Percentiles rank a stretch among this genome's conserved stretches.
Evolutionary conservation across 2,113 vertebrate species (phyloP).

Genomic region (Sapayoa aenigma): DNA sequence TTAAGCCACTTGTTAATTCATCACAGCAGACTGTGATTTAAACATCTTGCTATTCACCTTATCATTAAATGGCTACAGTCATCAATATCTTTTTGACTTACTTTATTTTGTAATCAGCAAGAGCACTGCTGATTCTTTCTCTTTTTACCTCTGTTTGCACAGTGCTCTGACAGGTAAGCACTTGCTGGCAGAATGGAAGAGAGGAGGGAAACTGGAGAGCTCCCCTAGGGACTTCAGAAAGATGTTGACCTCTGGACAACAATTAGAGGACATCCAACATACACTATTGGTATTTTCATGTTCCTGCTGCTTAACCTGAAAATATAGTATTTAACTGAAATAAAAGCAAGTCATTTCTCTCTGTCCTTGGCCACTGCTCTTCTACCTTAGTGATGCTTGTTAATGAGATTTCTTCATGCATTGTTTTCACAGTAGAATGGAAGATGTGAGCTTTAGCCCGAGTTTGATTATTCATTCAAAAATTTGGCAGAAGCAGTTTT

Average conservation of each 20-base stretch:
- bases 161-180: neutral
- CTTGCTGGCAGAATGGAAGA: neutral
- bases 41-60: too few relatives aligned
- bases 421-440: neutral
- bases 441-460: neutral
- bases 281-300: neutral
- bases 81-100: slow-evolving; percentile 24
- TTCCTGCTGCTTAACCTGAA: neutral
- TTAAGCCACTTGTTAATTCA: too few relatives aligned
- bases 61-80: too few relatives aligned
- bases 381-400: neutral
- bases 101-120: slow-evolving; percentile 24
- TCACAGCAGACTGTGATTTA: too few relatives aligned
- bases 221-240: neutral
- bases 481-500: neutral
- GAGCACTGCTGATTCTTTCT: neutral
- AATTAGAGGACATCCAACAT: neutral
- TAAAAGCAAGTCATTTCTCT: neutral
- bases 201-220: neutral
- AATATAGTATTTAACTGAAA: neutral
- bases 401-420: neutral
- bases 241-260: neutral
- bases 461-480: neutral
- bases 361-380: neutral
- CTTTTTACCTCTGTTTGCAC: neutral